Evolutionary conservation across 1,140 invertebrate species (phyloP), one percentile per base, ranked within the genome.

Genomic region (Gonatopus flavifemur): DNA sequence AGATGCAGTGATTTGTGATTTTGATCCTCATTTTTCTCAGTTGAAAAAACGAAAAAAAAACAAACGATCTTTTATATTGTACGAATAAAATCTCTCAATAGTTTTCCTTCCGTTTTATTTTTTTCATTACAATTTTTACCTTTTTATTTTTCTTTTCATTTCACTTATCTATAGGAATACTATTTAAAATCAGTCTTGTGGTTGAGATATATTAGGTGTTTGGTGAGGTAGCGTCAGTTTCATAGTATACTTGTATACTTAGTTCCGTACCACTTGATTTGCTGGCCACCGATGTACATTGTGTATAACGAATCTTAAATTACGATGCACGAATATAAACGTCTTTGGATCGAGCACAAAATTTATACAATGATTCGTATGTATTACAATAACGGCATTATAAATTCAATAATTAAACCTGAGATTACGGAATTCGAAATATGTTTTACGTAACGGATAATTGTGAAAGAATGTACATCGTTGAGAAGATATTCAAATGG

Each of bases 131-230:
- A 19, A 37, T 41, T 31, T 33, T 49, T 54, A 49, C 38, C 32
- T 55, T 46, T 35, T 46, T 40, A 36, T 43, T 39, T 43, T 54
- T 38, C 39, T 50, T 41, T 39, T 40, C 52, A 45, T 52, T 54
- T 52, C 60, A 57, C 54, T 47, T 65, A 74, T 64, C 58, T 70
- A 72, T 76, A 74, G 70, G 66, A 74, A 76, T 76, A 74, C 67
- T 74, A 77, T 76, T 65, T 71, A 76, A 76, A 74, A 78, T 78
- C 75, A 78, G 75, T 76, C 74, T 78, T 78, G 74, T 65, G 73
- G 64, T 78, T 78, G 66, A 77, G 69, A 76, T 78, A 76, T 74
- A 73, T 75, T 70, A 73, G 62, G 69, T 76, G 70, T 73, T 50
- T 67, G 69, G 75, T 76, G 74, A 77, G 74, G 75, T 76, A 76